These are phyloP conservation scores for Phrynocephalus vlangalii DNA, from an alignment of 2,797 vertebrate species.

Conservation along the genomic window DNA sequence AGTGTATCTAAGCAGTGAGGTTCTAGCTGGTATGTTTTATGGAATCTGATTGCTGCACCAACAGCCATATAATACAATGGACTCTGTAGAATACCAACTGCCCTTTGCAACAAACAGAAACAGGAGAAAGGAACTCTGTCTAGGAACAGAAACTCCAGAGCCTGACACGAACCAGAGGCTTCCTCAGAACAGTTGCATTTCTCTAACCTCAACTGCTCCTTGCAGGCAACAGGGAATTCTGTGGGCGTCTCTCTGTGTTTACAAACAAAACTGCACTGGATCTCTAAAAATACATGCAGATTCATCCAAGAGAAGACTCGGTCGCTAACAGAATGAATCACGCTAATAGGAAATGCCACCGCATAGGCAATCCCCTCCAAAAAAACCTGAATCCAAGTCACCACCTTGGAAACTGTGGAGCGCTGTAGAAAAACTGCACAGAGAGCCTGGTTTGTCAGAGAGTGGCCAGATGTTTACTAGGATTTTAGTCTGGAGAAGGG, in stretches of 20 bases:
- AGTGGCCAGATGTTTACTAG: neutral
- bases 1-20: too few species aligned
- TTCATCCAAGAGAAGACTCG: neutral
- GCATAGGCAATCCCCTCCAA: neutral
- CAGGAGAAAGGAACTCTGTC: neutral
- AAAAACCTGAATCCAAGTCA: too few species aligned
- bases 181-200: neutral
- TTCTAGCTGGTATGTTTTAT: neutral
- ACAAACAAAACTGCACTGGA: neutral
- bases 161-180: neutral
- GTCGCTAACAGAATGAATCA: neutral
- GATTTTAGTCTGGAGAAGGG: too few species aligned
- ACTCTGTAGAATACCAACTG: neutral
- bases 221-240: neutral
- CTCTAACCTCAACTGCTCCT: neutral
- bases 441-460: neutral
- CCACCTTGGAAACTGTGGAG: too few species aligned
- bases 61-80: neutral
- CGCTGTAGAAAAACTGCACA: neutral
- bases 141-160: neutral
- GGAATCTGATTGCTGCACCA: neutral
- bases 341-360: neutral
- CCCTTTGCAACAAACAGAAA: neutral
- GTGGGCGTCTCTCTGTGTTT: slow-evolving; percentile 7
- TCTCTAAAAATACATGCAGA: neutral